Conservation (phyloP, 1,140 invertebrate species). For the Phymastichus coffea region DNA sequence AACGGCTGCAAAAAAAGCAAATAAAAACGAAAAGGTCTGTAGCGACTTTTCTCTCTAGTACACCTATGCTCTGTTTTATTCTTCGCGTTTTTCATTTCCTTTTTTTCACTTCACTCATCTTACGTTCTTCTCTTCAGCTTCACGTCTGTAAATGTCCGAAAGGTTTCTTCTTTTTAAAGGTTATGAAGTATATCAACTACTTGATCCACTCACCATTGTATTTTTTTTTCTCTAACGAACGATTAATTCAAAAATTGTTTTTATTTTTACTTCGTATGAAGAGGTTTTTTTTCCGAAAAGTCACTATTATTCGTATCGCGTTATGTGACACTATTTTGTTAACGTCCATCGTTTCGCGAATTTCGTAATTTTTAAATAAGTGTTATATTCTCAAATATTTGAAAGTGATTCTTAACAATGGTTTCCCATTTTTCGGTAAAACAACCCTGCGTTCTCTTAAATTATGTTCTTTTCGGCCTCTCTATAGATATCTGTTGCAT, state of each 20-base stretch:
- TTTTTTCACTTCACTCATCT: neutral
- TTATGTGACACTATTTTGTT: neutral
- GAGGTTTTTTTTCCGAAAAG: conserved; percentile 25
- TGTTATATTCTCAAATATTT: no score
- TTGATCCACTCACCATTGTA: conserved; percentile 47
- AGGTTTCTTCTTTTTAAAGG: neutral
- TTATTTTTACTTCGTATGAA: no score
- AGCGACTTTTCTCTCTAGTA: no score
- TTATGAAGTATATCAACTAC: conserved; percentile 37
- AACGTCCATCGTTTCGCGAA: neutral
- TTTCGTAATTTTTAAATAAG: no score
- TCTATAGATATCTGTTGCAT: no score
- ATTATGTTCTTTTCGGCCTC: no score
- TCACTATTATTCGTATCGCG: neutral
- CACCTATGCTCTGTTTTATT: conserved; percentile 25
- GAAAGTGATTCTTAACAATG: no score
- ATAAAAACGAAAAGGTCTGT: no score
- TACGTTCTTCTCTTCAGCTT: neutral
- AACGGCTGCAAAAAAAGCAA: no score
- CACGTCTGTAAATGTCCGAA: neutral
- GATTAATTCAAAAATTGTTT: conserved; percentile 34
- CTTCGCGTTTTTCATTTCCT: neutral
- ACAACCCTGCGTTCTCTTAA: no score
- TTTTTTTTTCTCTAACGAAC: conserved; percentile 43
- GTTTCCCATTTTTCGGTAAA: no score